These are phyloP conservation scores for Girardinichthys multiradiatus DNA, from an alignment of 2,113 vertebrate species.

Conservation along the genomic window DNA sequence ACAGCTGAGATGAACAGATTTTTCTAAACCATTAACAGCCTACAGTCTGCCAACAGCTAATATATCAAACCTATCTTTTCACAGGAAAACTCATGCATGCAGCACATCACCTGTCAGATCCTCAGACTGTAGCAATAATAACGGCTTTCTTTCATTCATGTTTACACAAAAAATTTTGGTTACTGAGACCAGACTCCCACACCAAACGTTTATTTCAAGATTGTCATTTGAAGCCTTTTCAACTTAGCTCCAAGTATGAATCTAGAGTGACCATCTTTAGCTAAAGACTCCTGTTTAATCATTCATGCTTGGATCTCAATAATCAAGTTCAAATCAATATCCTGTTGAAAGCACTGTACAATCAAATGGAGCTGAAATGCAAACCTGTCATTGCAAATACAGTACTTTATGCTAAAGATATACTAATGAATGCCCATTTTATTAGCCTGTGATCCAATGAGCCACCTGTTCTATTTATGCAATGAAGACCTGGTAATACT, in stretches of 20 bases:
- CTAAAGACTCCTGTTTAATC: constrained; percentile 10
- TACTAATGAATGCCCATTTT: constrained; percentile 74
- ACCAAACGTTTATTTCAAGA: neutral
- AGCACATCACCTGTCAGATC: too few species aligned
- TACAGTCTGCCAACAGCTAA: too few species aligned
- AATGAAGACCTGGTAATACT: constrained; percentile 32
- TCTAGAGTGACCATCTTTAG: neutral
- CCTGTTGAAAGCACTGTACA: constrained; percentile 43
- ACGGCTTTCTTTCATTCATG: neutral
- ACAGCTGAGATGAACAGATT: neutral
- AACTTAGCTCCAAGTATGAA: neutral
- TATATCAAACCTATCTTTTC: too few species aligned
- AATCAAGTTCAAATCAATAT: constrained; percentile 67
- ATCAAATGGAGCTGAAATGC: constrained; percentile 62
- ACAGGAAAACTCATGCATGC: too few species aligned
- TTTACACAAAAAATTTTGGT: neutral
- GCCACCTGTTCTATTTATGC: constrained; percentile 69
- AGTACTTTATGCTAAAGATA: constrained; percentile 69
- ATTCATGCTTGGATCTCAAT: constrained; percentile 34
- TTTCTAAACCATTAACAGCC: too few species aligned
- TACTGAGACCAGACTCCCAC: neutral
- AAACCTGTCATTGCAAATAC: constrained; percentile 59
- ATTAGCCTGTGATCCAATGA: constrained; percentile 56
- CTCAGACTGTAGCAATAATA: neutral
- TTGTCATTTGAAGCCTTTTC: neutral